These are phyloP conservation scores for Microcebus lehilahytsara DNA, from an alignment of 2,113 vertebrate genomes.

Conservation along the genomic window DNA sequence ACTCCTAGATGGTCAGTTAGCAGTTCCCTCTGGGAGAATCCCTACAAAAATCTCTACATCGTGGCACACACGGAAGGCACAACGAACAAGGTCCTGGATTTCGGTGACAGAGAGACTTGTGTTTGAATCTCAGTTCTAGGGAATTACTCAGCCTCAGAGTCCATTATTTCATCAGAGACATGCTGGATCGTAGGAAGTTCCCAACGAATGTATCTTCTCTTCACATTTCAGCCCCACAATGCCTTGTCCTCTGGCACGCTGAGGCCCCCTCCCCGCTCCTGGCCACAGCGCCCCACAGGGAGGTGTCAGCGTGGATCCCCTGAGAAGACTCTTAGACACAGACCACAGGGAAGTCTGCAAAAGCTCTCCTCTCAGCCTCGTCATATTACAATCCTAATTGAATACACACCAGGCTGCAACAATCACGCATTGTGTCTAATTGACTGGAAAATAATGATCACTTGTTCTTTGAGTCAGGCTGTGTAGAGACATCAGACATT, in stretches of 20 bases:
- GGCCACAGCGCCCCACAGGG: neutral
- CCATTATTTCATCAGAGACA: neutral
- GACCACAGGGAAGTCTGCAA: neutral
- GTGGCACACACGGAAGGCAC: fast-evolving
- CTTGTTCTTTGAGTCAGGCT: neutral
- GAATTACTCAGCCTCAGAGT: neutral
- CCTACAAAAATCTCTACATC: too few species aligned
- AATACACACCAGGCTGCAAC: neutral
- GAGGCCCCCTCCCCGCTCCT: neutral
- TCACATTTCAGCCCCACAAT: neutral
- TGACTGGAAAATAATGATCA: neutral
- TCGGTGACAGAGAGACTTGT: neutral
- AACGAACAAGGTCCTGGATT: neutral
- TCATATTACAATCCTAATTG: neutral
- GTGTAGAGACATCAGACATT: neutral
- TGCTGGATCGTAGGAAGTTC: neutral
- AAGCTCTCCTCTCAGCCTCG: neutral
- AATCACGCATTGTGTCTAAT: neutral
- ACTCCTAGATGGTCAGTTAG: neutral
- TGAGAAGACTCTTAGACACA: neutral
- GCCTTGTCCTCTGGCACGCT: too few species aligned
- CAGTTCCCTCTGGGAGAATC: neutral
- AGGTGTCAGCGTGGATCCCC: neutral
- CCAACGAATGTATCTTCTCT: neutral
- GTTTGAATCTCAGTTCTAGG: neutral